Evolutionary conservation across 2,888 invertebrate species (phyloP).

Genomic region (Caradrina kadenii): DNA sequence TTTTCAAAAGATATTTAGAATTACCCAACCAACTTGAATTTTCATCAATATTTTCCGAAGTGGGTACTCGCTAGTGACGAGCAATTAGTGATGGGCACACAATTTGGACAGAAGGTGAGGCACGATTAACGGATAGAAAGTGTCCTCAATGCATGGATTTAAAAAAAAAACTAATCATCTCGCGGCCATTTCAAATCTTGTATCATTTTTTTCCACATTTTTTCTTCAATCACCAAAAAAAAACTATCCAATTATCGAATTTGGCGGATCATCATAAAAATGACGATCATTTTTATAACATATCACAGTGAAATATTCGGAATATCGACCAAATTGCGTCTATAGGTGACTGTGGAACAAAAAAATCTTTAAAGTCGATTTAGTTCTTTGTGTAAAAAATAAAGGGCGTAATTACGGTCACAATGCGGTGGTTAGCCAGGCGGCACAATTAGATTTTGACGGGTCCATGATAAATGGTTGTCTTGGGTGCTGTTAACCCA

Average conservation of each 20-base stretch:
- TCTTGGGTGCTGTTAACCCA: constrained; percentile 76
- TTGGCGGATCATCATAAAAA: constrained; percentile 61
- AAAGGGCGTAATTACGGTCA: constrained; percentile 89
- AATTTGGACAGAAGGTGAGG: constrained; percentile 21
- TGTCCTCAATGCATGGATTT: constrained; percentile 45
- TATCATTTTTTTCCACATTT: constrained; percentile 27
- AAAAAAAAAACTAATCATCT: constrained; percentile 17
- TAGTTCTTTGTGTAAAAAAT: constrained; percentile 84
- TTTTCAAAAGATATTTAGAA: too few relatives aligned
- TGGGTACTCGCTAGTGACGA: not conserved
- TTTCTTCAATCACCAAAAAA: constrained; percentile 36
- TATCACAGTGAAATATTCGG: constrained; percentile 79
- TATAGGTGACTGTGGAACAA: constrained; percentile 75
- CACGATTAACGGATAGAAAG: constrained; percentile 35
- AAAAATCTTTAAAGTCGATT: constrained; percentile 83
- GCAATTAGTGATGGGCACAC: constrained; percentile 29
- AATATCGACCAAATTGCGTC: constrained; percentile 82
- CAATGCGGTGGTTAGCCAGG: constrained; percentile 87
- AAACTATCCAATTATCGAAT: constrained; percentile 47
- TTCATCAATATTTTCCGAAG: not conserved
- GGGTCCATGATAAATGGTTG: constrained; percentile 88
- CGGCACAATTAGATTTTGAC: constrained; percentile 91
- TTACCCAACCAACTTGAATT: not conserved
- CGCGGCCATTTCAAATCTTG: constrained; percentile 3
- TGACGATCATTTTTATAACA: constrained; percentile 60